These are phyloP conservation scores for Cheiracanthium punctorium DNA, from an alignment of 2,888 invertebrate species.

Conservation along the genomic window DNA sequence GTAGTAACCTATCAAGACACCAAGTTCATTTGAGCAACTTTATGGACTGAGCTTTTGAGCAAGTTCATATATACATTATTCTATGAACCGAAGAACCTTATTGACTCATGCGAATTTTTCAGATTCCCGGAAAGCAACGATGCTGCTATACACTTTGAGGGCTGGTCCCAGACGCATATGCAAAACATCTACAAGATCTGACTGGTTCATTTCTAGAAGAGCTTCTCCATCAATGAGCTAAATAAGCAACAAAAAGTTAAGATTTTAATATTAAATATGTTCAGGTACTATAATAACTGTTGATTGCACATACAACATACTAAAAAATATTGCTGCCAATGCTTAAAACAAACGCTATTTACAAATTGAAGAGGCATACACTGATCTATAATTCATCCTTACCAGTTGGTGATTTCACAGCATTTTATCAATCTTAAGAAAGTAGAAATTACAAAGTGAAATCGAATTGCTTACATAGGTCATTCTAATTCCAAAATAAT, in stretches of 20 bases:
- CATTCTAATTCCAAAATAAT: too few species aligned
- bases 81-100: neutral
- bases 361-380: too few species aligned
- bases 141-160: conserved; percentile 86
- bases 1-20: neutral
- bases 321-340: too few species aligned
- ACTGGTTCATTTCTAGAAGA: conserved; percentile 87
- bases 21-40: conserved; percentile 56
- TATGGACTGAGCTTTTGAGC: conserved; percentile 35
- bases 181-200: conserved; percentile 85
- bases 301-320: too few species aligned
- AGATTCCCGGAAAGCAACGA: conserved; percentile 75
- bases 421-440: too few species aligned
- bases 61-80: neutral
- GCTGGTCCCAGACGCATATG: conserved; percentile 89
- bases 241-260: conserved; percentile 72
- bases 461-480: too few species aligned
- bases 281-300: too few species aligned
- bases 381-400: too few species aligned
- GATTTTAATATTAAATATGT: too few species aligned
- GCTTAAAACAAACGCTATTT: too few species aligned
- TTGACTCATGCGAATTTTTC: conserved; percentile 34
- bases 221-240: conserved; percentile 88
- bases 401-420: too few species aligned
- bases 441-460: too few species aligned